Conservation (phyloP, 2,113 vertebrate species). For the Anolis sagrei region DNA sequence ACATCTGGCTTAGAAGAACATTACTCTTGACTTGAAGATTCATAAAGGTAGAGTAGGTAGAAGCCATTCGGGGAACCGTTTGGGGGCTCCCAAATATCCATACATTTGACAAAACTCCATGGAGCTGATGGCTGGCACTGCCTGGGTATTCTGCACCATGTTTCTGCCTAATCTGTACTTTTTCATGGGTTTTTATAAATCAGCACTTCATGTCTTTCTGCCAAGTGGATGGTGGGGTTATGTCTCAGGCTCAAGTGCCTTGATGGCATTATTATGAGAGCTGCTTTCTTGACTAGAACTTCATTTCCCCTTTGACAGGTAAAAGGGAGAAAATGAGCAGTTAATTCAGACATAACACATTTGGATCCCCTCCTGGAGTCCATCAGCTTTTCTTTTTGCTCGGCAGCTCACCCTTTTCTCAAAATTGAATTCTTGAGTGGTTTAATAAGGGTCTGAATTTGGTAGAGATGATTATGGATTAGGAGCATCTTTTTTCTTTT, state of each 20-base stretch:
- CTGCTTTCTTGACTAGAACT: conserved; percentile 45
- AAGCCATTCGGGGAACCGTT: background rate
- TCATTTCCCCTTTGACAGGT: conserved; percentile 35
- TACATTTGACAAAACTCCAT: background rate
- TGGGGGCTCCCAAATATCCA: too few species aligned
- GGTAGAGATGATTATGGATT: conserved; percentile 6
- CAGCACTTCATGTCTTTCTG: conserved; percentile 29
- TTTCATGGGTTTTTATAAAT: conserved; percentile 36
- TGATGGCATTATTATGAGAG: conserved; percentile 49
- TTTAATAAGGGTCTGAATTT: background rate
- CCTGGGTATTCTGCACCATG: background rate
- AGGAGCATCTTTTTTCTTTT: conserved; percentile 28
- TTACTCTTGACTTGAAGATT: too few species aligned
- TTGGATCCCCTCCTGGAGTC: background rate
- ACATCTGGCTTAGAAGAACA: too few species aligned
- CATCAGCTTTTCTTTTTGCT: conserved; percentile 22
- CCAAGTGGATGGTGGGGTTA: conserved; percentile 30
- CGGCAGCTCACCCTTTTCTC: conserved; percentile 27
- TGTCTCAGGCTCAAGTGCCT: conserved; percentile 62
- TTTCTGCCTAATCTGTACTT: background rate
- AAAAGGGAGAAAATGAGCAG: conserved; percentile 58
- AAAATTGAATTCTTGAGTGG: background rate
- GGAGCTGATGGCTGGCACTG: too few species aligned
- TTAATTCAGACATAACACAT: conserved; percentile 49
- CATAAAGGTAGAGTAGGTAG: too few species aligned